phyloP scores from a whole-genome alignment of 1,140 invertebrate species.

The Batillaria attramentaria region DNA sequence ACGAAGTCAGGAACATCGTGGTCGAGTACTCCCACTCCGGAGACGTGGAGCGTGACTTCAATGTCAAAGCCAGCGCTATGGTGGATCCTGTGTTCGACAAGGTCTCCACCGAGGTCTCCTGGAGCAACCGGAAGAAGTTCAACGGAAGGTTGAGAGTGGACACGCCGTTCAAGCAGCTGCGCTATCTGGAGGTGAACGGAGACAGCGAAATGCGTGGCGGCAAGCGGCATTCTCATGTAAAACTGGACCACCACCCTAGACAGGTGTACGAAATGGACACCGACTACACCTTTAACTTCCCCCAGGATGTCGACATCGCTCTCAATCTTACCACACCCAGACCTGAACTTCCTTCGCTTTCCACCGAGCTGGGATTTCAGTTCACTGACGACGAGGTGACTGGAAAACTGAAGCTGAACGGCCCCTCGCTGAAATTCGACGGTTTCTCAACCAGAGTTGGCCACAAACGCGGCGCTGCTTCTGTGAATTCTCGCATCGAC shows the following conservation, averaged over 20 bases:
- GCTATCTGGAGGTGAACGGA: constrained; percentile 18
- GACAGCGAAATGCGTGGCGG: background rate
- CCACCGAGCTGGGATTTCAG: constrained; percentile 11
- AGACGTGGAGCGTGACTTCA: constrained; percentile 6
- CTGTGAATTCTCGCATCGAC: constrained; percentile 4
- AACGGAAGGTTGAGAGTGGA: constrained; percentile 21
- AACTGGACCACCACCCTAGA: constrained; percentile 23
- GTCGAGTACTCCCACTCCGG: constrained; percentile 25
- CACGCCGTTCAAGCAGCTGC: constrained; percentile 28
- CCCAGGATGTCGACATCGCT: background rate
- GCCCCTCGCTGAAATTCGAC: constrained; percentile 17
- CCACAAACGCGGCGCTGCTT: background rate
- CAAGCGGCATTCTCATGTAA: background rate
- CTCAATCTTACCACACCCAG: constrained; percentile 19
- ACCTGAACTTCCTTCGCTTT: constrained; percentile 21
- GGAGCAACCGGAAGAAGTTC: constrained; percentile 10
- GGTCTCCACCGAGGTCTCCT: background rate
- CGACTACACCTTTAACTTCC: constrained; percentile 16
- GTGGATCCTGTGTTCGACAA: constrained; percentile 11
- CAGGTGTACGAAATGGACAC: constrained; percentile 28
- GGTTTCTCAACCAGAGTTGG: background rate
- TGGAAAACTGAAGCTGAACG: constrained; percentile 11
- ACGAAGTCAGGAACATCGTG: constrained; percentile 3
- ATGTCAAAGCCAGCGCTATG: background rate
- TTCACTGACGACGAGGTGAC: constrained; percentile 6